Evolutionary conservation across 2,888 invertebrate genomes (phyloP).

Genomic region (Magallana nippona): DNA sequence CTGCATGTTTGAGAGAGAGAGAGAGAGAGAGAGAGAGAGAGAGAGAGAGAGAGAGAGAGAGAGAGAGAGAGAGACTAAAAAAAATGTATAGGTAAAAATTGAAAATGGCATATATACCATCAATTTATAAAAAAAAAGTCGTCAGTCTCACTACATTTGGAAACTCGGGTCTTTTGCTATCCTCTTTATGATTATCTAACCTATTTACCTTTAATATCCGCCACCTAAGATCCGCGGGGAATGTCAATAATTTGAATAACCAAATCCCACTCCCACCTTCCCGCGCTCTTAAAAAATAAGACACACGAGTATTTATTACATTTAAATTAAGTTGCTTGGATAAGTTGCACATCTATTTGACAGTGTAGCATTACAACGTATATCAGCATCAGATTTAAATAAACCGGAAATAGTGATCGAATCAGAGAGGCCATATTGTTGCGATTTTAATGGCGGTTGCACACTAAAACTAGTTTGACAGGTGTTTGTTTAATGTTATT

Average conservation of each 20-base stretch:
- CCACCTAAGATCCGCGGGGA: constrained; percentile 3
- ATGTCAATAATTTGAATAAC: constrained; percentile 9
- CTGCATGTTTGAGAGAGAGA: not conserved
- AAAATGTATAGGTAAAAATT: too few species aligned
- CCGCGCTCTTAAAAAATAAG: not conserved
- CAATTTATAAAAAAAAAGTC: too few species aligned
- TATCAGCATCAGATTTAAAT: not conserved
- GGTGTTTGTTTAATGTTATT: constrained; percentile 24
- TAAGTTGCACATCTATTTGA: not conserved
- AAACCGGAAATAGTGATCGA: constrained; percentile 20
- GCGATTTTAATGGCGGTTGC: constrained; percentile 38
- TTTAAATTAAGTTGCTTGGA: too few species aligned
- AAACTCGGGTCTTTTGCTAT: not conserved
- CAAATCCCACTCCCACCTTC: not conserved
- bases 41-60: not conserved
- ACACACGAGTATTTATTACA: too few species aligned
- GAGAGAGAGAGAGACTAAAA: too few species aligned
- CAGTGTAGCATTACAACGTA: not conserved
- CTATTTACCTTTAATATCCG: constrained; percentile 3
- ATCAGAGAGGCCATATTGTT: constrained; percentile 34
- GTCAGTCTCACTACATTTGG: too few species aligned
- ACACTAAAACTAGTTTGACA: constrained; percentile 33
- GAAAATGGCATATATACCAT: not conserved
- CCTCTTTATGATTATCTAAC: not conserved
- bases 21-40: not conserved